Percentiles rank a stretch among this genome's conserved stretches.
phyloP scores from a whole-genome alignment of 2,888 invertebrate species.

The Chironomus tentans region DNA sequence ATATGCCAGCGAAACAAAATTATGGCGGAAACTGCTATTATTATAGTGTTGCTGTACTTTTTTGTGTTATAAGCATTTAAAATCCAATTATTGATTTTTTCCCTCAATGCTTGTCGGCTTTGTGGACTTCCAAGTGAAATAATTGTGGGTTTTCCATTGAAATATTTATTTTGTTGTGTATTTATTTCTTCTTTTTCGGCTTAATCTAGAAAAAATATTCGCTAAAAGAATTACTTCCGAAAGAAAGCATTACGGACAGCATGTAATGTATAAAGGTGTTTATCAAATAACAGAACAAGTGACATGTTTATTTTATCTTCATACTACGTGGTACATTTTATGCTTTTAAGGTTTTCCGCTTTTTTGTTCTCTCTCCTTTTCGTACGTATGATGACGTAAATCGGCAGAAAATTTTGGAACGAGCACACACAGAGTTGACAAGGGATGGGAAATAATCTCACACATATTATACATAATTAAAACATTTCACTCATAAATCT shows the following conservation, averaged over 20 bases:
- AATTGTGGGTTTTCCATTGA: not conserved
- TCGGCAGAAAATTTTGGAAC: not conserved
- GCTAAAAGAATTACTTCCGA: too few relatives aligned
- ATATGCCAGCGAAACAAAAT: not conserved
- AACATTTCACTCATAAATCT: too few relatives aligned
- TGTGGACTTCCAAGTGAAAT: too few relatives aligned
- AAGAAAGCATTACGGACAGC: too few relatives aligned
- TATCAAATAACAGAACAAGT: too few relatives aligned
- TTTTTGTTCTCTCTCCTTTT: not conserved
- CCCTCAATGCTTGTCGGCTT: not conserved
- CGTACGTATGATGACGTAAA: not conserved
- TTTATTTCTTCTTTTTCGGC: not conserved
- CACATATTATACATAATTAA: too few relatives aligned
- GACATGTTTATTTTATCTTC: not conserved
- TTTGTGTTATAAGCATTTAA: not conserved
- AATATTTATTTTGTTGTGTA: not conserved
- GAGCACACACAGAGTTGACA: not conserved
- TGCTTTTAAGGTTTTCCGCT: not conserved
- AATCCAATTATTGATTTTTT: not conserved
- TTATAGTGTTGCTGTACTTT: too few relatives aligned
- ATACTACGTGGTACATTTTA: not conserved
- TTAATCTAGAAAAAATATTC: not conserved
- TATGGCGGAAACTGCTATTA: too few relatives aligned
- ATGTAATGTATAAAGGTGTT: too few relatives aligned
- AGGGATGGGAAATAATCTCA: not conserved